Evolutionary conservation across 2,113 vertebrate genomes (phyloP).

Genomic region (Holacanthus passer): DNA sequence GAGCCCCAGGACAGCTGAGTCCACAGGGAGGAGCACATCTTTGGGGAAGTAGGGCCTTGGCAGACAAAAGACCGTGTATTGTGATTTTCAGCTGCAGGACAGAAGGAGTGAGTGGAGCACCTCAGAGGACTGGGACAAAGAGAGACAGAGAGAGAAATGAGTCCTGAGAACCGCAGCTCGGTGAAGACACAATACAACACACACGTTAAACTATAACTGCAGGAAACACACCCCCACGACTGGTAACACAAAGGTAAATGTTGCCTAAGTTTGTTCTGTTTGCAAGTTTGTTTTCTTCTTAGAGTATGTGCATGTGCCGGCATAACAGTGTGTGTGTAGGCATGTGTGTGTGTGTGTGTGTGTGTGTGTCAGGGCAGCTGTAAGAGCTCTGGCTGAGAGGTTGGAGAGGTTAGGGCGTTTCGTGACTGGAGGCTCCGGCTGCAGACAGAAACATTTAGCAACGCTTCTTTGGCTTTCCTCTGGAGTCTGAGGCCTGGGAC

Average conservation of each 20-base stretch:
- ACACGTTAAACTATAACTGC: constrained; percentile 70
- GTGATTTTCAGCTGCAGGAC: constrained; percentile 51
- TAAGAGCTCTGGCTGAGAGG: constrained; percentile 59
- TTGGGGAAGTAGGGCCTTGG: constrained; percentile 47
- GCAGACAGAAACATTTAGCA: constrained; percentile 72
- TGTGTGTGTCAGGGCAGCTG: constrained; percentile 57
- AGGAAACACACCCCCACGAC: constrained; percentile 51
- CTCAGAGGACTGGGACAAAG: constrained; percentile 59
- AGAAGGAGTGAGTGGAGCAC: constrained; percentile 23
- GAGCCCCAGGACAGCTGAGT: constrained; percentile 69
- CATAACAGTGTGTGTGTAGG: neutral
- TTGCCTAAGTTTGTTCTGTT: constrained; percentile 16
- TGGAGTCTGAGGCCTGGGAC: constrained; percentile 19
- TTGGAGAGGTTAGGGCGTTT: constrained; percentile 57
- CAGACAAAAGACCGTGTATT: constrained; percentile 14
- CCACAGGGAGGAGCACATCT: constrained; percentile 55
- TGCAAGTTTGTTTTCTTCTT: constrained; percentile 19
- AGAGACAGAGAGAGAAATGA: constrained; percentile 69
- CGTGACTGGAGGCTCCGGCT: constrained; percentile 67
- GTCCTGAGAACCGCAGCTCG: constrained; percentile 61
- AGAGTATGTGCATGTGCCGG: neutral
- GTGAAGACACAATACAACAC: constrained; percentile 58
- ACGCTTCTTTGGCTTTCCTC: constrained; percentile 58
- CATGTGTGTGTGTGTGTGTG: neutral
- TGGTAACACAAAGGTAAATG: constrained; percentile 74